Evolutionary conservation across 2,797 vertebrate genomes (phyloP), one percentile per base, ranked within the genome.

Genomic region (Mormyrops attenuatus): DNA sequence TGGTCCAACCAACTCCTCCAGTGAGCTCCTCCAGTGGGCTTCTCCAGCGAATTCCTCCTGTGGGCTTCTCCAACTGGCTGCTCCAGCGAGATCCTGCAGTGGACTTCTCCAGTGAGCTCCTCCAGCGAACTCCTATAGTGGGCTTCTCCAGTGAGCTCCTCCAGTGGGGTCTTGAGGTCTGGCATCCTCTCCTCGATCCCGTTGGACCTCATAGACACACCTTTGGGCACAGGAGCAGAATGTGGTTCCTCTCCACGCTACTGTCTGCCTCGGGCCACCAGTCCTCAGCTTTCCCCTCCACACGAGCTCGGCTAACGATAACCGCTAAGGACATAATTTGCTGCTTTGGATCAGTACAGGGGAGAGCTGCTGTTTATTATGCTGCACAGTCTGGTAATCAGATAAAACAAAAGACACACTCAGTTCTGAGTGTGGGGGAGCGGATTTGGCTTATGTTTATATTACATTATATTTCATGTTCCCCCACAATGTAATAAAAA

Each of bases 191-290:
- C 50, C n/a, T n/a, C 57, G n/a, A 49, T 86, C 85, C 30, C 57
- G 20, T 55, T 38, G 22, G 77, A 89, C 90, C 88, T 88, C 90
- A 91, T 80, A 90, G 90, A 88, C 63, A 86, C 69, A 69, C 88
- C 89, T 91, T 88, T 85, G 89, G 89, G 26, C 73, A 57, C 69
- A 63, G 90, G 90, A 90, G 88, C 89, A 85, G 63, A 44, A 47
- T 11, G 52, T 55, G 41, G 66, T 91, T 91, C 88, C 86, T 88
- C 26, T 41, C 73, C 34, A 8, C 38, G 44, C 47, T 66, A 80
- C 26, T 22, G 17, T 85, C 77, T 30, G 44, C 57, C 17, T 57
- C 11, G 20, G 84, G 22, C 88, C 30, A 52, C 55, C 50, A 17
- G 60, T 41, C 60, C 87, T 80, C 30, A 30, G 34, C 47, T 38